Percentiles rank a stretch among this genome's conserved stretches.
Evolutionary conservation across 2,113 vertebrate genomes (phyloP).

Genomic region (crab-eating macaque (Macaca fascicularis)): T2T-MFA8v1.1 NC_088376.1:155345001-155345500

Average conservation of each 20-base stretch:
- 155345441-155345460: not conserved
- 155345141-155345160: not conserved
- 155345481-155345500: not conserved
- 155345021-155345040: slow-evolving; percentile 53
- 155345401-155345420: not conserved
- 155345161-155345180: not conserved
- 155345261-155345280: not conserved
- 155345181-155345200: slow-evolving; percentile 23
- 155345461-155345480: not conserved
- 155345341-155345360: not conserved
- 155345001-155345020: slow-evolving; percentile 48
- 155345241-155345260: slow-evolving; percentile 21
- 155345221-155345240: slow-evolving; percentile 55
- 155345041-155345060: slow-evolving; percentile 65
- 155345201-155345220: slow-evolving; percentile 17
- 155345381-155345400: not conserved
- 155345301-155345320: not conserved
- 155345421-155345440: not conserved
- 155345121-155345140: slow-evolving; percentile 4
- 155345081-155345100: slow-evolving; percentile 56
- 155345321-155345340: not conserved
- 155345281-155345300: not conserved
- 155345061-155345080: slow-evolving; percentile 33
- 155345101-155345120: slow-evolving; percentile 20
- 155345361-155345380: slow-evolving; percentile 14